Conservation (phyloP, 2,113 vertebrate species). For the Ameiurus melas region DNA sequence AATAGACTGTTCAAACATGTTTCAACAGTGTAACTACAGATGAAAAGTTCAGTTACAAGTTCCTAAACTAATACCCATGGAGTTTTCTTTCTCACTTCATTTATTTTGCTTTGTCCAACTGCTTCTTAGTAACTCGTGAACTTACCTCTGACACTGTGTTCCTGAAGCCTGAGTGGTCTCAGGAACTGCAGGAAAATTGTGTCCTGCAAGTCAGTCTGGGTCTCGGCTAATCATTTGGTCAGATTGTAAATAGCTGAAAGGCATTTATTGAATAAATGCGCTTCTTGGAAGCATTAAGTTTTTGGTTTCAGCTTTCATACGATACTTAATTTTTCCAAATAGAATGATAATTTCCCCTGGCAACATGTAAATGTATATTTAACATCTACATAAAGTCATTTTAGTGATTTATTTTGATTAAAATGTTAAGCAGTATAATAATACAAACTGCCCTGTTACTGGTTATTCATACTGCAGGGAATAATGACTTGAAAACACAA, state of each 20-base stretch:
- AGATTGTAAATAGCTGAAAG: not conserved
- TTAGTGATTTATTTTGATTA: not conserved
- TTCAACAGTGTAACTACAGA: not conserved
- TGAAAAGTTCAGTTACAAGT: not conserved
- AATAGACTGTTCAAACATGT: conserved; percentile 10
- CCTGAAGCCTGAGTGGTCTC: not conserved
- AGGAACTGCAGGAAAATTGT: not conserved
- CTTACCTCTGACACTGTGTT: not conserved
- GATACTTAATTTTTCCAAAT: not conserved
- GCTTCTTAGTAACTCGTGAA: not conserved
- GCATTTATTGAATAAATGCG: not conserved
- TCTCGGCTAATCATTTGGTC: not conserved
- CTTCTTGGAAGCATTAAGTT: not conserved
- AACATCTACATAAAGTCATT: not conserved
- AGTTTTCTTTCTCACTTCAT: conserved; percentile 62
- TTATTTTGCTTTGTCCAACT: conserved; percentile 52
- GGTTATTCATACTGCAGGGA: not conserved
- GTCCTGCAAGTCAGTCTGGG: not conserved
- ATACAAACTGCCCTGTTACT: not conserved
- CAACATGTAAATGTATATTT: not conserved
- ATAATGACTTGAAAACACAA: not conserved
- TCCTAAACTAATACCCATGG: not conserved
- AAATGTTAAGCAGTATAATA: not conserved
- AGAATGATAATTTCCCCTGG: not conserved
- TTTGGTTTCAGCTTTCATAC: not conserved